Evolutionary conservation across 2,888 invertebrate species (phyloP).

Genomic region (Trisateles emortualis): DNA sequence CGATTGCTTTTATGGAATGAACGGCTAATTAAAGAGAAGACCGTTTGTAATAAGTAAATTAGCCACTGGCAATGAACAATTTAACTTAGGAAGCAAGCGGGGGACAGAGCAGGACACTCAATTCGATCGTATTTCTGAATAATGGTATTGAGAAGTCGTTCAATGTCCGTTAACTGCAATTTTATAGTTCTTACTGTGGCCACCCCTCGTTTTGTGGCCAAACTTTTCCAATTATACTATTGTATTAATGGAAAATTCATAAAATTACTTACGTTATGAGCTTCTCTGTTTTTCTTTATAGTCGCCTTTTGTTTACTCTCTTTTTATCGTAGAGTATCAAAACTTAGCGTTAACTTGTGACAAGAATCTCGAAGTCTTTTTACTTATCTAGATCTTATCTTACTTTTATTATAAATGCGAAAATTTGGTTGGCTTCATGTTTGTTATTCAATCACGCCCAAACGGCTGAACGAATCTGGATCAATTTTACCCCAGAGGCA

Average conservation of each 20-base stretch:
- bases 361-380: no score
- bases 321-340: constrained; percentile 28
- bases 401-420: no score
- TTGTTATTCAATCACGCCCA: no score
- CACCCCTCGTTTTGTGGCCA: constrained; percentile 57
- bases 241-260: constrained; percentile 67
- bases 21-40: constrained; percentile 42
- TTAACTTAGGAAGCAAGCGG: constrained; percentile 31
- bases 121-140: constrained; percentile 69
- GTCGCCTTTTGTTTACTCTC: constrained; percentile 37
- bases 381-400: no score
- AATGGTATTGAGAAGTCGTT: constrained; percentile 75
- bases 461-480: no score
- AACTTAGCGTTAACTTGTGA: no score
- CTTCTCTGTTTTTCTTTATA: constrained; percentile 52
- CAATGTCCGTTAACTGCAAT: constrained; percentile 67
- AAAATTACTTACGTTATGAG: constrained; percentile 59
- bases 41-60: constrained; percentile 52
- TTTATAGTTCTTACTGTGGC: constrained; percentile 71
- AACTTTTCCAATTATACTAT: constrained; percentile 74
- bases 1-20: constrained; percentile 28
- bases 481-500: no score
- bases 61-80: constrained; percentile 41
- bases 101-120: constrained; percentile 55
- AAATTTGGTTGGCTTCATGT: no score